These are phyloP conservation scores for Quiscalus mexicanus DNA, from an alignment of 2,113 vertebrate genomes.

Conservation along the genomic window DNA sequence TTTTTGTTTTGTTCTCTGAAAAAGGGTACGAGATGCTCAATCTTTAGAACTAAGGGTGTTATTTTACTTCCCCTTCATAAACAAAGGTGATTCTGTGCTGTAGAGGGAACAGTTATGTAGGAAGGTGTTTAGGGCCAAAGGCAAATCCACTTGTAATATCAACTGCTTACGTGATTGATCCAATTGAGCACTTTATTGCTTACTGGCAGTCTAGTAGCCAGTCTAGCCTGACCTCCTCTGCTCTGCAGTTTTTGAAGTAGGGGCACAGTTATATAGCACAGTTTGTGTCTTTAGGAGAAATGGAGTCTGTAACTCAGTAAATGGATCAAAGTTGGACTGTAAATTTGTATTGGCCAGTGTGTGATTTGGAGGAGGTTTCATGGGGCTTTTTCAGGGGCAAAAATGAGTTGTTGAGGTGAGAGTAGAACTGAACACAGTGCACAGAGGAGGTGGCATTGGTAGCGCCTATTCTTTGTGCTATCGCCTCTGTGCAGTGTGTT, in stretches of 20 bases:
- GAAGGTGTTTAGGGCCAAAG: background rate
- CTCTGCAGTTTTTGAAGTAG: background rate
- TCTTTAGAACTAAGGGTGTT: background rate
- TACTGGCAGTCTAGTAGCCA: background rate
- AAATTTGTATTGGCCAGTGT: background rate
- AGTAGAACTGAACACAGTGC: background rate
- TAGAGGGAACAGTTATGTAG: background rate
- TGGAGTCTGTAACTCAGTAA: background rate
- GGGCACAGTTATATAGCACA: background rate
- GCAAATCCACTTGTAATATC: background rate
- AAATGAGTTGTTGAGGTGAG: background rate
- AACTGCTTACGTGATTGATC: background rate
- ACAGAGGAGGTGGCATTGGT: background rate
- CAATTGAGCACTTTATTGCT: background rate
- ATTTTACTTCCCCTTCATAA: background rate
- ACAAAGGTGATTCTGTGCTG: background rate
- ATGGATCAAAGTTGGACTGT: background rate
- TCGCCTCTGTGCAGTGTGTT: background rate
- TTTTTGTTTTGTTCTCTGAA: background rate
- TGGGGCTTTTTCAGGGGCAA: background rate
- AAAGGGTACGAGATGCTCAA: background rate
- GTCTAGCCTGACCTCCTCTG: background rate
- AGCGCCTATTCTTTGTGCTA: background rate
- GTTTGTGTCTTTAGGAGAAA: background rate
- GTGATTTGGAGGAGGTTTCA: background rate